Conservation (phyloP, 2,888 invertebrate genomes). For the Sinopyrophorus schimmeli region DNA sequence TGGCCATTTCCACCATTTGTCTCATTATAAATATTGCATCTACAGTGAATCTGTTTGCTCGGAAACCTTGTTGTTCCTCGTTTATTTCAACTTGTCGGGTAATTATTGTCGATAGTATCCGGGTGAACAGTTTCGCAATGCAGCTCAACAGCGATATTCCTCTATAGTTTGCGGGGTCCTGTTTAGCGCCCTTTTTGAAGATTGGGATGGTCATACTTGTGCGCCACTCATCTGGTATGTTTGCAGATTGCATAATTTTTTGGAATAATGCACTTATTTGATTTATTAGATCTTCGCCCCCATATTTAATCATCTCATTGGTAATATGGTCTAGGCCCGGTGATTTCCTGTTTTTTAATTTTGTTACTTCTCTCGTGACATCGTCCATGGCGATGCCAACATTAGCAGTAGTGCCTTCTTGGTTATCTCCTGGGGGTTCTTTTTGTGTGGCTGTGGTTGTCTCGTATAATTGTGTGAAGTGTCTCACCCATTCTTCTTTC, state of each 20-base stretch:
- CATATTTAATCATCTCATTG: slow-evolving; percentile 3
- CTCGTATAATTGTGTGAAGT: slow-evolving; percentile 6
- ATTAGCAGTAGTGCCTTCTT: slow-evolving; percentile 8
- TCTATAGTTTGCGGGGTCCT: slow-evolving; percentile 1
- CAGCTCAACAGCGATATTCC: background rate
- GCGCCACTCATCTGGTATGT: slow-evolving; percentile 1
- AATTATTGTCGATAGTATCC: slow-evolving; percentile 2
- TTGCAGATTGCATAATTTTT: slow-evolving; percentile 4
- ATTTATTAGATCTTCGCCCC: background rate
- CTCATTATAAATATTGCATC: slow-evolving; percentile 9
- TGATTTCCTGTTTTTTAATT: slow-evolving; percentile 7
- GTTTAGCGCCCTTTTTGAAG: slow-evolving; percentile 2
- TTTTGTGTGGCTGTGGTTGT: slow-evolving; percentile 4
- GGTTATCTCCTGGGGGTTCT: slow-evolving; percentile 1
- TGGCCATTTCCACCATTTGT: slow-evolving; percentile 5
- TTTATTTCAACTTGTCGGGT: slow-evolving; percentile 1
- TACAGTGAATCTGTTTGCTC: slow-evolving; percentile 10
- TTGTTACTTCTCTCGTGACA: background rate
- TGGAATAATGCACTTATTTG: background rate
- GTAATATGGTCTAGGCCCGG: slow-evolving; percentile 2
- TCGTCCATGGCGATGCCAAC: background rate
- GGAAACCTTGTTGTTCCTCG: slow-evolving; percentile 11
- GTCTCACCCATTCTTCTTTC: slow-evolving; percentile 4
- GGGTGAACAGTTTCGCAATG: slow-evolving; percentile 5
- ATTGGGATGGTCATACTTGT: slow-evolving; percentile 6